phyloP scores from a whole-genome alignment of 1,140 invertebrate genomes.

The Chrysoperla carnea region DNA sequence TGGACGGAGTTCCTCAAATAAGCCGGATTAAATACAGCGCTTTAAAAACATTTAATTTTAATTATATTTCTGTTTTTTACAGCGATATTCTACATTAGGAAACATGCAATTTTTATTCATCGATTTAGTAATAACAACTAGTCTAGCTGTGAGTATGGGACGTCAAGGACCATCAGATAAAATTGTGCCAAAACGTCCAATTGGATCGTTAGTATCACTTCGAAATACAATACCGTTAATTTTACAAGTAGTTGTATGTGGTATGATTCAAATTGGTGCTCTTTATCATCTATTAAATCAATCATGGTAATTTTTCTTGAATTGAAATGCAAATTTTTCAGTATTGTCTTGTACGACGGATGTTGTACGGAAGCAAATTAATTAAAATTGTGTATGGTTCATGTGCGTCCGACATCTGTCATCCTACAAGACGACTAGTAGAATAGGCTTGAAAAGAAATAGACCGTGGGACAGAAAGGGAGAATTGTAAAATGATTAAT shows the following conservation, averaged over 20 bases:
- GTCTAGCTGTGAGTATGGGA: slow-evolving; percentile 62
- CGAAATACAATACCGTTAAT: slow-evolving; percentile 37
- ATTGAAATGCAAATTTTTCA: slow-evolving; percentile 16
- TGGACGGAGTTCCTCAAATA: no score
- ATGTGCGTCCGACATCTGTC: neutral
- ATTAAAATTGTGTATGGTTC: no score
- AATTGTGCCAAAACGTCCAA: slow-evolving; percentile 15
- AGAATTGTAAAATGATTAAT: no score
- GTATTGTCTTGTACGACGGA: slow-evolving; percentile 22
- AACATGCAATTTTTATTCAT: slow-evolving; percentile 75
- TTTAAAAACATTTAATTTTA: slow-evolving; percentile 1
- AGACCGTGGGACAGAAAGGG: no score
- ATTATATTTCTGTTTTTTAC: slow-evolving; percentile 8
- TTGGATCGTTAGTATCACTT: slow-evolving; percentile 17
- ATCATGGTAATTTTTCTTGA: slow-evolving; percentile 23
- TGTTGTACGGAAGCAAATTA: neutral
- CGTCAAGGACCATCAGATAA: slow-evolving; percentile 22
- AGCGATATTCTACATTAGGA: slow-evolving; percentile 46
- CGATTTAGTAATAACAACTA: slow-evolving; percentile 66
- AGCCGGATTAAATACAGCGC: no score
- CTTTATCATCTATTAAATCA: slow-evolving; percentile 26
- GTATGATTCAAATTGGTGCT: slow-evolving; percentile 26
- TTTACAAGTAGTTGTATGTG: slow-evolving; percentile 30
- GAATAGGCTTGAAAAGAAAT: no score
- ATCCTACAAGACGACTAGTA: no score